These are phyloP conservation scores for Chironomus riparius DNA, from an alignment of 2,888 invertebrate genomes.

Conservation along the genomic window DNA sequence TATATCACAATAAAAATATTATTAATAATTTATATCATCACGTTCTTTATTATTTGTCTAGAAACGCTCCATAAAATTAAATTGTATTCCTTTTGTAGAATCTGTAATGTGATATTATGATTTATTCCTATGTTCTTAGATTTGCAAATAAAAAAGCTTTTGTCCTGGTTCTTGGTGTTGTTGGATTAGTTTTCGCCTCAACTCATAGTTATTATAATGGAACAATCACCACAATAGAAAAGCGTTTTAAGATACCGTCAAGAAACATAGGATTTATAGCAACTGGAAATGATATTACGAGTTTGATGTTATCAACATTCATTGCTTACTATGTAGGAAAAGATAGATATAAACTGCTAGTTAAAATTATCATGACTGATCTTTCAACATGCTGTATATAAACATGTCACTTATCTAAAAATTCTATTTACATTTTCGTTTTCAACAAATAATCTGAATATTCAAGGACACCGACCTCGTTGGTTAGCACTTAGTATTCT, in stretches of 20 bases:
- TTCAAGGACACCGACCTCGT: conserved; percentile 50
- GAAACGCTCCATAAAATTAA: no score
- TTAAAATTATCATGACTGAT: neutral
- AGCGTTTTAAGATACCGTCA: conserved; percentile 54
- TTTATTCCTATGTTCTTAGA: neutral
- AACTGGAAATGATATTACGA: conserved; percentile 56
- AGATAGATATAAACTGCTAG: conserved; percentile 29
- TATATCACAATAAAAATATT: no score
- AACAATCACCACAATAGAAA: conserved; percentile 55
- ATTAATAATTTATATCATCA: no score
- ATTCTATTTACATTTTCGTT: neutral
- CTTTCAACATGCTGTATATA: no score
- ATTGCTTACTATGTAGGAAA: conserved; percentile 52
- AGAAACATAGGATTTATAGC: conserved; percentile 53
- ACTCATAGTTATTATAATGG: conserved; percentile 54
- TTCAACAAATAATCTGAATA: neutral
- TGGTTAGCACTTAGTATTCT: conserved; percentile 50
- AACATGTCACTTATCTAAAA: neutral
- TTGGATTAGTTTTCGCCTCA: conserved; percentile 53
- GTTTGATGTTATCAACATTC: conserved; percentile 50
- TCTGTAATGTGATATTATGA: no score
- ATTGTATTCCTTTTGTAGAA: no score
- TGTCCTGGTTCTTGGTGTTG: conserved; percentile 49
- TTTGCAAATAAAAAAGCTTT: conserved; percentile 53
- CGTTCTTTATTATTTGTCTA: no score